Percentiles rank a stretch among this genome's conserved stretches.
Evolutionary conservation across 1,140 invertebrate genomes (phyloP).

Genomic region (Cydia splendana): DNA sequence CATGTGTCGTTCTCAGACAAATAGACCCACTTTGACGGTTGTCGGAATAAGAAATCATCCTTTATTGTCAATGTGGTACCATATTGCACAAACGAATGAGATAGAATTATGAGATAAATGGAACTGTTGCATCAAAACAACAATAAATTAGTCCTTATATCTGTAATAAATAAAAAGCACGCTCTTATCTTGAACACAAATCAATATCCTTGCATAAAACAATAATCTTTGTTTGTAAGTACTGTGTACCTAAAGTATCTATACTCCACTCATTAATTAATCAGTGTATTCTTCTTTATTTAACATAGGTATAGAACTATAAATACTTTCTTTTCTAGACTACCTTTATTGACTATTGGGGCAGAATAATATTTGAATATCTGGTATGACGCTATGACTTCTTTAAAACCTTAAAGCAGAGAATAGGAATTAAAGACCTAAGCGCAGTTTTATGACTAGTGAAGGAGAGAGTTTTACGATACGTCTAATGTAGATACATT

Average conservation of each 20-base stretch:
- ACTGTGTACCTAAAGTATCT: background rate
- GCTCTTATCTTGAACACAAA: slow-evolving; percentile 3
- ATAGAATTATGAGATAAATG: background rate
- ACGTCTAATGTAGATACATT: too few species aligned
- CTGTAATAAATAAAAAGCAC: slow-evolving; percentile 11
- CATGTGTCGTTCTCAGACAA: background rate
- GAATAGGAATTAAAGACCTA: too few species aligned
- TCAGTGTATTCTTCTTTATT: background rate
- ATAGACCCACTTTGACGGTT: background rate
- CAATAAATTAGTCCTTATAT: background rate
- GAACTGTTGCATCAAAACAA: background rate
- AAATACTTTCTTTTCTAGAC: background rate
- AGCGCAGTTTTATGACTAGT: too few species aligned
- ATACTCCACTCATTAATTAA: background rate
- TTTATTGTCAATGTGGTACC: background rate
- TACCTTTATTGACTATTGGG: too few species aligned
- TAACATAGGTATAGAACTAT: background rate
- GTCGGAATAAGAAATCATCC: background rate
- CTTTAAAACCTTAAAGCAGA: too few species aligned
- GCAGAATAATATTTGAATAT: too few species aligned
- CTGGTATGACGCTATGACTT: too few species aligned
- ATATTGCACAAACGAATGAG: background rate
- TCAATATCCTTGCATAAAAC: background rate
- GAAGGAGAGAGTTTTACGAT: too few species aligned
- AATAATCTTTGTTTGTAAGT: background rate